phyloP scores from a whole-genome alignment of 2,888 invertebrate genomes.

The Dichetophora obliterata region DNA sequence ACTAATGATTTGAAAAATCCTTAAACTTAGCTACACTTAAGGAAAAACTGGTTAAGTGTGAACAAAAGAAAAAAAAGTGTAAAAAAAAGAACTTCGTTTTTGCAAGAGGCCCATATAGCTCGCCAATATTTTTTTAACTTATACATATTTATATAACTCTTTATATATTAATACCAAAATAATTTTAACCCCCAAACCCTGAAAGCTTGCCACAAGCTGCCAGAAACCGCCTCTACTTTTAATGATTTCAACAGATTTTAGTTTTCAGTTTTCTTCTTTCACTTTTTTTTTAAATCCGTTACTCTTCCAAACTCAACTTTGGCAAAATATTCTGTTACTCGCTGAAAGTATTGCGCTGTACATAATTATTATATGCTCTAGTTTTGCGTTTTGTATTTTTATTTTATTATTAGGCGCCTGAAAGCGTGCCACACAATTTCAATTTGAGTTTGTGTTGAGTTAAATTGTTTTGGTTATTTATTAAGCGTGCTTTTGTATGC shows the following conservation, averaged over 20 bases:
- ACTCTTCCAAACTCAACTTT: background rate
- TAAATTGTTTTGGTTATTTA: background rate
- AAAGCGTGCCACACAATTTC: background rate
- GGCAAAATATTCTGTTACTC: background rate
- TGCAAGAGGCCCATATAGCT: slow-evolving; percentile 72
- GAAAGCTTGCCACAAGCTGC: slow-evolving; percentile 39
- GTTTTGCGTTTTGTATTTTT: background rate
- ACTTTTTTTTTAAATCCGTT: background rate
- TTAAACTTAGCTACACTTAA: slow-evolving; percentile 39
- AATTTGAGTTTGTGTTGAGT: background rate
- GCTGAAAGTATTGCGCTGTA: slow-evolving; percentile 1
- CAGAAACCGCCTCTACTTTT: slow-evolving; percentile 16
- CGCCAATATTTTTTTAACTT: slow-evolving; percentile 66
- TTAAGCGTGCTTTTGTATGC: background rate
- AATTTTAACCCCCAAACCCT: slow-evolving; percentile 27
- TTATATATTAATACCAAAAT: slow-evolving; percentile 53
- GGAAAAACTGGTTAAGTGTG: slow-evolving; percentile 47
- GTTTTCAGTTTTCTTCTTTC: slow-evolving; percentile 1
- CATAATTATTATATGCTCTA: background rate
- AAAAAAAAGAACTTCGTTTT: slow-evolving; percentile 70
- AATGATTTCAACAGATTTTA: slow-evolving; percentile 11
- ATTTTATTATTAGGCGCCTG: background rate
- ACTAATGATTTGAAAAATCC: slow-evolving; percentile 49
- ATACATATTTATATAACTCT: slow-evolving; percentile 49
- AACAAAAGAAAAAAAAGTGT: slow-evolving; percentile 48